Conservation (phyloP, 2,888 invertebrate species). For the Microchrysa polita region DNA sequence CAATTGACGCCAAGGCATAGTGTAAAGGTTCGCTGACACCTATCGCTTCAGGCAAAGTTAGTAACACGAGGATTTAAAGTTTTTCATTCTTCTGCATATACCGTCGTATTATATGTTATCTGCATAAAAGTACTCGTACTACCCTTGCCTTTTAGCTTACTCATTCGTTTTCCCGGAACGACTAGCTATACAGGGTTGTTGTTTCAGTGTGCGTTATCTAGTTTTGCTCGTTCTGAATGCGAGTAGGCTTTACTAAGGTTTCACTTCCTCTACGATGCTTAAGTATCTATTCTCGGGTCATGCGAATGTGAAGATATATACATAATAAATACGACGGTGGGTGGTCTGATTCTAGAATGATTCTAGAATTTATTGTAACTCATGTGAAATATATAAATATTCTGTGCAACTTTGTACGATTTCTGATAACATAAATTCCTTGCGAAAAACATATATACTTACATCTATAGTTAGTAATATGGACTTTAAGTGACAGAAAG, state of each 20-base stretch:
- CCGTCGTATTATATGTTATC: no score
- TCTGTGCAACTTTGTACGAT: constrained; percentile 11
- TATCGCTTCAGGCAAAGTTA: neutral
- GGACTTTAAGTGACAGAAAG: no score
- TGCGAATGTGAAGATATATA: no score
- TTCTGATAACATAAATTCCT: neutral
- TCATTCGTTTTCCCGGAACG: neutral
- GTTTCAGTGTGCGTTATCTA: constrained; percentile 14
- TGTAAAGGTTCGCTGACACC: constrained; percentile 24
- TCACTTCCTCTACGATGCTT: neutral
- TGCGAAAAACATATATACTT: no score
- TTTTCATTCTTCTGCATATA: neutral
- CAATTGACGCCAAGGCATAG: neutral
- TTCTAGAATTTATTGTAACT: no score
- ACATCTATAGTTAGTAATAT: no score
- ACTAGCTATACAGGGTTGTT: neutral
- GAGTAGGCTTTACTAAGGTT: constrained; percentile 13
- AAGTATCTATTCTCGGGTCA: no score
- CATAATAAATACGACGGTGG: constrained; percentile 18
- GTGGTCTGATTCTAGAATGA: neutral
- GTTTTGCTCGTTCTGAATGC: neutral
- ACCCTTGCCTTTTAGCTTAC: neutral
- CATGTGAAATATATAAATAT: no score
- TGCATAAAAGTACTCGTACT: no score
- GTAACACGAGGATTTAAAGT: constrained; percentile 14